These are phyloP conservation scores for Monarcha castaneiventris DNA, from an alignment of 2,113 vertebrate species.

Conservation along the genomic window DNA sequence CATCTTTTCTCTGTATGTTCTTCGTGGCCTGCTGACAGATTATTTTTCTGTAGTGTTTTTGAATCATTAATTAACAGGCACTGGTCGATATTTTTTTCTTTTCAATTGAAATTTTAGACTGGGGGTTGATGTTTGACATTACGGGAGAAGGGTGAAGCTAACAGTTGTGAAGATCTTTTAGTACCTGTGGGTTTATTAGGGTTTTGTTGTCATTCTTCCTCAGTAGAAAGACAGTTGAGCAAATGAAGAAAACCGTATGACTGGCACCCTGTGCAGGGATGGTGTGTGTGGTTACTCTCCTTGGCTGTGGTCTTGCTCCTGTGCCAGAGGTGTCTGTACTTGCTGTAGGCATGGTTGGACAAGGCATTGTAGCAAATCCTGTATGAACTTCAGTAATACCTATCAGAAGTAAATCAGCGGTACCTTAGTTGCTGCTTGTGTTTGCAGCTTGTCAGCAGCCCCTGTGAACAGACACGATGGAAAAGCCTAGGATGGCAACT, in stretches of 20 bases:
- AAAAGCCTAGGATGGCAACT: background rate
- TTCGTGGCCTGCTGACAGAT: background rate
- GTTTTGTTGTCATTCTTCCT: background rate
- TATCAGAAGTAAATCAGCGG: rapidly evolving
- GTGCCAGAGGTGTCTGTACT: background rate
- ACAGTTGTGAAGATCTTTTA: background rate
- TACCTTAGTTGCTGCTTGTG: background rate
- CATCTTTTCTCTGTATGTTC: background rate
- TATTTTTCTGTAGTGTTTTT: background rate
- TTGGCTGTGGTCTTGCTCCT: background rate
- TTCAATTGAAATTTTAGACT: background rate
- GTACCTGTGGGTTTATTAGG: rapidly evolving
- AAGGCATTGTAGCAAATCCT: background rate
- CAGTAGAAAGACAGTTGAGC: background rate
- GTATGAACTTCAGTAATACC: background rate
- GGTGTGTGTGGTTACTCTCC: background rate
- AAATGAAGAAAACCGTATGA: rapidly evolving
- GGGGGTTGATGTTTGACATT: background rate
- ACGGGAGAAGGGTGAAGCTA: background rate
- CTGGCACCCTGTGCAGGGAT: background rate
- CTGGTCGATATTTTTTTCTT: background rate
- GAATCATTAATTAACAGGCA: background rate
- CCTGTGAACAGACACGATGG: background rate
- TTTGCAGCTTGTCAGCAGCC: background rate
- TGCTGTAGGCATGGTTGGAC: background rate